Evolutionary conservation across 2,888 invertebrate species (phyloP).

Genomic region (Rhopalosiphum nymphaeae): DNA sequence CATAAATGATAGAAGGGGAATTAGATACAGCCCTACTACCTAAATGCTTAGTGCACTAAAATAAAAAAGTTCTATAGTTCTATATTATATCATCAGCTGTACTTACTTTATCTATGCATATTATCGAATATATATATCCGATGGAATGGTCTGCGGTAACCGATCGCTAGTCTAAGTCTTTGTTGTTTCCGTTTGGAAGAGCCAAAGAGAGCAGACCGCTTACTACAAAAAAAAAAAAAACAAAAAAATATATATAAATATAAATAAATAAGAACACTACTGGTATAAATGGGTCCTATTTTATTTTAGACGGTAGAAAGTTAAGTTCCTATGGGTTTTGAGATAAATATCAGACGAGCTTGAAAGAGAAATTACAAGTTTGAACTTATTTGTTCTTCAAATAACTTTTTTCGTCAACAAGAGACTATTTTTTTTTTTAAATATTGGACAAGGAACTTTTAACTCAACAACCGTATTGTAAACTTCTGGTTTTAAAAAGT

Average conservation of each 20-base stretch:
- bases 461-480: too few relatives aligned
- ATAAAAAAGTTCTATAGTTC: neutral
- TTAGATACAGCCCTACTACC: neutral
- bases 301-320: neutral
- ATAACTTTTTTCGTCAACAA: too few relatives aligned
- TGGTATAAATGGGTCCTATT: neutral
- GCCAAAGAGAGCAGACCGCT: constrained; percentile 82
- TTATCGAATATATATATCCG: too few relatives aligned
- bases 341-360: neutral
- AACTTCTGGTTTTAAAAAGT: too few relatives aligned
- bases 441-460: too few relatives aligned
- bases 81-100: neutral
- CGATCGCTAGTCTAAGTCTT: constrained; percentile 76
- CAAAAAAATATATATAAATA: constrained; percentile 13
- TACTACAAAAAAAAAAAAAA: constrained; percentile 72
- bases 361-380: neutral
- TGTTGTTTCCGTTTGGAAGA: constrained; percentile 82
- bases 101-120: neutral
- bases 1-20: neutral
- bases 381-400: too few relatives aligned
- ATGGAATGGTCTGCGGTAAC: neutral
- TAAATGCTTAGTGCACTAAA: neutral
- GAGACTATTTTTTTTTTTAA: too few relatives aligned
- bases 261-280: neutral
- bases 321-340: neutral